These are phyloP conservation scores for Fistularia commersonii DNA, from an alignment of 2,797 vertebrate genomes.

Conservation along the genomic window DNA sequence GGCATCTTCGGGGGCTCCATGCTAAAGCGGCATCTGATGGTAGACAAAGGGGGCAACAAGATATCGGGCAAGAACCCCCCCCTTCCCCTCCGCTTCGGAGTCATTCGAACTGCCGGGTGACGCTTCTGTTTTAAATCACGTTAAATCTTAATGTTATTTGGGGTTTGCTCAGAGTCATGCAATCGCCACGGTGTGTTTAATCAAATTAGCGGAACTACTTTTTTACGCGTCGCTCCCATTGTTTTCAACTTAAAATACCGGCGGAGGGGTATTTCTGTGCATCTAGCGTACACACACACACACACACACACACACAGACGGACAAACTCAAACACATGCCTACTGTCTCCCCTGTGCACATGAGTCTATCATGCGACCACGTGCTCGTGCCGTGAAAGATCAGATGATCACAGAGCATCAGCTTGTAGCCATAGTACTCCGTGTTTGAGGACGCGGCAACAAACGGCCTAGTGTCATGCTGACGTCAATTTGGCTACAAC, in stretches of 20 bases:
- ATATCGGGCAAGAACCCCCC: neutral
- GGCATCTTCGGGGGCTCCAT: too few species aligned
- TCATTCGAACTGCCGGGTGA: neutral
- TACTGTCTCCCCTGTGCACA: constrained; percentile 32
- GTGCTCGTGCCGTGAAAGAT: constrained; percentile 52
- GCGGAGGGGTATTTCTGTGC: neutral
- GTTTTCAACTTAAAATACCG: neutral
- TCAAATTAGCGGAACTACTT: neutral
- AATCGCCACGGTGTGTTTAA: neutral
- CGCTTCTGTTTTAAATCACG: neutral
- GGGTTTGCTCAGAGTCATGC: neutral
- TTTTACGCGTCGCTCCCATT: neutral
- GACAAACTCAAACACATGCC: constrained; percentile 7
- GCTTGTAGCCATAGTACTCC: constrained; percentile 39
- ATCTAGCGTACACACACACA: neutral
- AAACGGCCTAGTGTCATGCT: constrained; percentile 54
- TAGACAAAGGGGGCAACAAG: too few species aligned
- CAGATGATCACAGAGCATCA: constrained; percentile 60
- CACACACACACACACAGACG: neutral
- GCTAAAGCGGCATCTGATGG: too few species aligned
- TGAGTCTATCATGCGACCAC: constrained; percentile 50
- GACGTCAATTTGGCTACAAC: constrained; percentile 60
- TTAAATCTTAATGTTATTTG: neutral
- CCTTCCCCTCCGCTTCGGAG: too few species aligned
- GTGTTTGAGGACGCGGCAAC: constrained; percentile 50